These are phyloP conservation scores for Hystrix brachyura DNA, from an alignment of 2,113 vertebrate species.

Conservation along the genomic window DNA sequence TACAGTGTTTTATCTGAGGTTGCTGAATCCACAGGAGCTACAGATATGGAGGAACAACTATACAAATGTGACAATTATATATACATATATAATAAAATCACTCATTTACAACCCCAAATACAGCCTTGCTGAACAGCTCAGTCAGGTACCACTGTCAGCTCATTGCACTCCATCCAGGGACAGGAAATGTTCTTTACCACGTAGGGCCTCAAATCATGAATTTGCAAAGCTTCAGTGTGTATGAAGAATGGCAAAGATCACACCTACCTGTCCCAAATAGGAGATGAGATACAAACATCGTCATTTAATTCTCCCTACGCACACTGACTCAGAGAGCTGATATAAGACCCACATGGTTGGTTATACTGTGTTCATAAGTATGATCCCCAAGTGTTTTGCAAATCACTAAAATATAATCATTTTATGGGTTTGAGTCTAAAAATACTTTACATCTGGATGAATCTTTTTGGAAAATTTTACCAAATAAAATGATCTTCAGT, in stretches of 20 bases:
- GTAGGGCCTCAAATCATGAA: neutral
- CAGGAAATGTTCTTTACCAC: neutral
- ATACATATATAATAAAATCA: neutral
- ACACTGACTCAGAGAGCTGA: conserved; percentile 30
- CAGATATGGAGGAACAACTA: neutral
- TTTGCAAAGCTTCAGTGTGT: neutral
- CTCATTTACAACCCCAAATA: neutral
- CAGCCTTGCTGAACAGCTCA: neutral
- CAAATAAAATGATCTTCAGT: conserved; percentile 89
- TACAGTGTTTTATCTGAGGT: neutral
- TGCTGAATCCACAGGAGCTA: neutral
- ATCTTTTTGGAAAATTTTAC: conserved; percentile 88
- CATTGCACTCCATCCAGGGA: neutral
- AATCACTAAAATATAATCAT: neutral
- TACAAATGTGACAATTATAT: neutral
- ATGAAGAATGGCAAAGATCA: neutral
- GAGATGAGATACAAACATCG: neutral
- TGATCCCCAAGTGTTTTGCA: neutral
- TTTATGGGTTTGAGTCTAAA: conserved; percentile 77
- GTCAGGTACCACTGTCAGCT: neutral
- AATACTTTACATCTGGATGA: conserved; percentile 88
- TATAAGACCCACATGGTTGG: rapidly evolving
- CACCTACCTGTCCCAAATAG: neutral
- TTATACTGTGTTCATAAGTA: neutral
- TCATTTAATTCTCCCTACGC: neutral